Evolutionary conservation across 2,888 invertebrate genomes (phyloP), one percentile per base, ranked within the genome.

Genomic region (Yponomeuta malinellus): DNA sequence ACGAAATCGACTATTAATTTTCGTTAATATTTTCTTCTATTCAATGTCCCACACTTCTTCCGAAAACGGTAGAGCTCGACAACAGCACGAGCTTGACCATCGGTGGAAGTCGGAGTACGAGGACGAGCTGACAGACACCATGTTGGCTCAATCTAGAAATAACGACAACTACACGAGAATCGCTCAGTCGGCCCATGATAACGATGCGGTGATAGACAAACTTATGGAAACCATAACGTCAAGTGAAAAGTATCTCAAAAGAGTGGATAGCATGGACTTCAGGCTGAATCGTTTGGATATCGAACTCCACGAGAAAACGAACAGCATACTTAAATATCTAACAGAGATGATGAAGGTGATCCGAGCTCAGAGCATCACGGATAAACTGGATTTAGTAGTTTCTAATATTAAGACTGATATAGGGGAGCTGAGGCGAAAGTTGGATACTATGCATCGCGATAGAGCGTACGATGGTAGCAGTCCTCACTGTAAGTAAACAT

Each of bases 101-200:
- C 73, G 75, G 10, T 91, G 91, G 91, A 89, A 88, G 77, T 84
- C 87, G n/a, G 90, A 88, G 73, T 90, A 88, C 73, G 91, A 91
- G 73, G 79, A 83, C 1, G 90, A 91, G 76, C 76, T 91, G 63
- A 86, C 79, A 12, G 87, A 89, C 23, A 90, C 90, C 8, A 85
- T 90, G 80, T 76, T 88, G 6, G 74, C 81, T 0, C 83, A 76
- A 68, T 84, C 79, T 71, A 77, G 80, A 10, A 83, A 82, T 1
- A 90, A 90, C 71, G 71, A 74, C 29, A 89, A 89, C 4, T 79
- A 88, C 1, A 59, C 52, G 15, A 73, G 77, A 1, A 86, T 84
- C 72, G 78, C 81, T 1, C 65, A 79, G 1, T 64, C 74, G 0
- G 23, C 72, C 37, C 74, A 78, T 2, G 89, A 91, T n/a, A 87